These are phyloP conservation scores for Anolis carolinensis DNA, from an alignment of 2,113 vertebrate species.

Conservation along the genomic window DNA sequence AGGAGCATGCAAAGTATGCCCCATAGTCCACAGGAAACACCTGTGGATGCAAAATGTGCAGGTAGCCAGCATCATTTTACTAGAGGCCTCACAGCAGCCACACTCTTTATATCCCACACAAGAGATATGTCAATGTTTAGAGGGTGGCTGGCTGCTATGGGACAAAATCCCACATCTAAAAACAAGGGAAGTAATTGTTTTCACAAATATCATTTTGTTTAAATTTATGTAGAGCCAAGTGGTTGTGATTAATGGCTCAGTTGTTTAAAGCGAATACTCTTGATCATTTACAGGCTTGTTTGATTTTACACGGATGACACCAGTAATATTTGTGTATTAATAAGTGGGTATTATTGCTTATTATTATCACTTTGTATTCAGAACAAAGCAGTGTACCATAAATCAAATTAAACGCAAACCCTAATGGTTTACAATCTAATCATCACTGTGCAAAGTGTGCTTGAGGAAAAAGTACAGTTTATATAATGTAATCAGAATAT, in stretches of 20 bases:
- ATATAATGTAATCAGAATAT: neutral
- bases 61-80: no score
- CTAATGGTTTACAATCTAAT: neutral
- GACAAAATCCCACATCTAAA: neutral
- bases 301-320: neutral
- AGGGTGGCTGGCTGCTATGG: neutral
- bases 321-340: neutral
- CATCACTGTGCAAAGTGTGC: constrained; percentile 16
- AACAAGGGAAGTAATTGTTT: neutral
- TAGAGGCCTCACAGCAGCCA: no score
- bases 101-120: neutral
- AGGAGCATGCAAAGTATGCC: no score
- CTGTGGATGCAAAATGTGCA: no score
- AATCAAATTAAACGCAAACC: constrained; percentile 2
- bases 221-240: neutral
- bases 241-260: neutral
- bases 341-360: constrained; percentile 1
- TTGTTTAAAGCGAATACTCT: neutral
- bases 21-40: no score
- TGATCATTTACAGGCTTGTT: neutral
- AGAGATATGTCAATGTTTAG: neutral
- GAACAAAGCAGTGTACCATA: neutral
- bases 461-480: neutral
- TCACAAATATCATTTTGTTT: no score
- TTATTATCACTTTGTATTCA: constrained; percentile 5